These are phyloP conservation scores for Hemithea aestivaria DNA, from an alignment of 2,888 invertebrate species.

Conservation along the genomic window DNA sequence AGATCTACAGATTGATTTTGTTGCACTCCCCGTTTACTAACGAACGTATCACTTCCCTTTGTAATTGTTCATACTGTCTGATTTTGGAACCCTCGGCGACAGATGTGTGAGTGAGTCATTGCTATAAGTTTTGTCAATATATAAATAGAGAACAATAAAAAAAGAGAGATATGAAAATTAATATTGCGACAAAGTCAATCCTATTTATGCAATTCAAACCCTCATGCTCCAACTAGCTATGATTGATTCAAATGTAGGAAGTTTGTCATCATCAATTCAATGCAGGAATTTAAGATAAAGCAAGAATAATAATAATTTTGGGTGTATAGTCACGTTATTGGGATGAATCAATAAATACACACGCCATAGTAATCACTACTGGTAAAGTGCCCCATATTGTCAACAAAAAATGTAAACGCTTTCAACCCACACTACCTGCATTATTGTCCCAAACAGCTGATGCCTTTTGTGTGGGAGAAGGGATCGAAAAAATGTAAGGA, in stretches of 20 bases:
- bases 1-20: conserved; percentile 49
- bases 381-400: conserved; percentile 11
- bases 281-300: too few species aligned
- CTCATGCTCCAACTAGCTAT: too few species aligned
- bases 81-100: background rate
- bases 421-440: conserved; percentile 18
- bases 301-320: too few species aligned
- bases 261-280: too few species aligned
- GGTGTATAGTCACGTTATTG: too few species aligned
- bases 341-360: background rate
- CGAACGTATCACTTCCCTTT: conserved; percentile 2
- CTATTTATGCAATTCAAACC: too few species aligned
- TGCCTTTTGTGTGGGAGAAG: conserved; percentile 12
- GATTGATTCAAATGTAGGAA: too few species aligned
- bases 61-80: background rate
- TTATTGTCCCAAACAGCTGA: conserved; percentile 24
- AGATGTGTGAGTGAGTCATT: too few species aligned
- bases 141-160: too few species aligned
- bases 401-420: conserved; percentile 9
- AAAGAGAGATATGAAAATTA: too few species aligned
- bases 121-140: too few species aligned
- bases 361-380: conserved; percentile 5
- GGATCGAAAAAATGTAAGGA: background rate
- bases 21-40: conserved; percentile 26
- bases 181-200: too few species aligned